Evolutionary conservation across 2,797 vertebrate genomes (phyloP).

Genomic region (Ibycter americanus): DNA sequence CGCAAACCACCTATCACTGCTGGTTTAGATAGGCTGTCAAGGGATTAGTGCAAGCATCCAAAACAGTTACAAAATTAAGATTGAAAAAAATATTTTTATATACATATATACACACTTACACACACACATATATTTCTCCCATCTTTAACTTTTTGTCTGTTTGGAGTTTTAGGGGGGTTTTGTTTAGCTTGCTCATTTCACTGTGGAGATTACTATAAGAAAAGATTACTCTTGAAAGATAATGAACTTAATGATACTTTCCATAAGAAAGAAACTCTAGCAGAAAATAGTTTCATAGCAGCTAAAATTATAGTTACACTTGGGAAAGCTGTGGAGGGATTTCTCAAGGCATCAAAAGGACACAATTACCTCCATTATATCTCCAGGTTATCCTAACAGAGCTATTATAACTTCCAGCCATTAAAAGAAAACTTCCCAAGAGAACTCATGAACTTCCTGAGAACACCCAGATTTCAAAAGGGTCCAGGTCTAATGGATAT

Average conservation of each 20-base stretch:
- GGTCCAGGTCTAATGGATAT: background rate
- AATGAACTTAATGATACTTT: background rate
- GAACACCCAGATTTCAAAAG: background rate
- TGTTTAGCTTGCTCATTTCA: background rate
- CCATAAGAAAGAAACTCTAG: background rate
- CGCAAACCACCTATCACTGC: background rate
- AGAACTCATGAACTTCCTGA: background rate
- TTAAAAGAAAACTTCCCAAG: background rate
- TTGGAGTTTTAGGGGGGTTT: background rate
- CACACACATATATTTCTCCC: background rate
- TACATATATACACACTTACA: no score
- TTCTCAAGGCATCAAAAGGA: background rate
- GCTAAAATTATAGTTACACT: background rate
- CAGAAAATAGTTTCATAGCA: background rate
- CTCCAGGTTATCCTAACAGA: background rate
- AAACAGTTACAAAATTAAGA: background rate
- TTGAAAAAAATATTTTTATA: no score
- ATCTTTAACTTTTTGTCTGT: background rate
- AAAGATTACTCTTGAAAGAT: background rate
- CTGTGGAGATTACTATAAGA: background rate
- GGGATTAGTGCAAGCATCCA: background rate
- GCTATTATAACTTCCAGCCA: background rate
- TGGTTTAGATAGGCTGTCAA: background rate
- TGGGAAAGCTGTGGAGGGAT: background rate
- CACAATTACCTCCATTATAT: background rate